Evolutionary conservation across 2,113 vertebrate genomes (phyloP).

Genomic region (Hoplias malabaricus): DNA sequence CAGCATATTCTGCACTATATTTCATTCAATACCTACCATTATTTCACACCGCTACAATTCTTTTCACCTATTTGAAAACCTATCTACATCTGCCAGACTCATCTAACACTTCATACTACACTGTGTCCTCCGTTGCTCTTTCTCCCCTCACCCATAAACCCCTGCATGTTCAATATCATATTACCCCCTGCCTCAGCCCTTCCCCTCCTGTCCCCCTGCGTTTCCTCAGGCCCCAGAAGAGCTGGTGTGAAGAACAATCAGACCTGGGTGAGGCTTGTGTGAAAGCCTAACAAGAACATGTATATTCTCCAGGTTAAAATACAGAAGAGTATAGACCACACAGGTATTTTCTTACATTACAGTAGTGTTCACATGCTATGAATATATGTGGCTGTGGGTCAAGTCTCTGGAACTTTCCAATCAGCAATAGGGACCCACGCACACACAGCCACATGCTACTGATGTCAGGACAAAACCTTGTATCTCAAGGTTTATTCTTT

Average conservation of each 20-base stretch:
- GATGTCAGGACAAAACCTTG: no score
- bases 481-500: no score
- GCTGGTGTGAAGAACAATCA: slow-evolving; percentile 19
- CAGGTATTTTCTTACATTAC: slow-evolving; percentile 24
- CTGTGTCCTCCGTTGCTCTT: not conserved
- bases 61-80: slow-evolving; percentile 15
- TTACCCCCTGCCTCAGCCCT: slow-evolving; percentile 27
- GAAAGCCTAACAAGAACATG: not conserved
- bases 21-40: not conserved
- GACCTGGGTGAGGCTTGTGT: slow-evolving; percentile 1
- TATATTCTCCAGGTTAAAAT: slow-evolving; percentile 27
- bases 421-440: slow-evolving; percentile 21
- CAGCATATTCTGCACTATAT: not conserved
- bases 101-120: slow-evolving; percentile 14
- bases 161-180: slow-evolving; percentile 34
- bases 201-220: slow-evolving; percentile 18
- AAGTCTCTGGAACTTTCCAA: slow-evolving; percentile 5
- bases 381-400: not conserved
- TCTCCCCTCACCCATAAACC: slow-evolving; percentile 4
- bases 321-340: not conserved
- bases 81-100: slow-evolving; percentile 21
- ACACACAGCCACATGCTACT: slow-evolving; percentile 8
- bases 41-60: not conserved
- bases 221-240: slow-evolving; percentile 33
- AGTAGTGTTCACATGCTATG: slow-evolving; percentile 5